Base-by-base conservation (phyloP, 23 tunicate species). In the Aplidium turbinatum region DNA sequence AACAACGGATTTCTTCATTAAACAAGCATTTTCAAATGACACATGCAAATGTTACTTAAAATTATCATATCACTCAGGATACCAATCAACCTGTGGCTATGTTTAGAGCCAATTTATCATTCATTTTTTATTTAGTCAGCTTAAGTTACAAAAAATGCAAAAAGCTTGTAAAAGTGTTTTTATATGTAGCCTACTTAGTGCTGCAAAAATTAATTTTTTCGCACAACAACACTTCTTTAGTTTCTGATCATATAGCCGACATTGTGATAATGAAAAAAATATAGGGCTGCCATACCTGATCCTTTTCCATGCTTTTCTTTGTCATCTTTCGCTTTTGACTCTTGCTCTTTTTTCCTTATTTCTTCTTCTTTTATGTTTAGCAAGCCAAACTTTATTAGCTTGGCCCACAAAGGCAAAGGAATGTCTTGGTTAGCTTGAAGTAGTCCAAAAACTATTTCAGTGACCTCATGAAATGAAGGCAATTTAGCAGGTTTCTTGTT, bases 351-450 rank as follows among this genome's bases (percentile, higher is more conserved):
- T 65, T 87, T 71, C 31, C 78, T 76, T 66, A 81, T 22, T 30
- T 88, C 96, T 9, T 60, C 64, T 35, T 38, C 68, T 80, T 88
- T 90, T 0, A 84, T 78, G 48, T 84, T 84, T 7, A 91, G 21
- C 67, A 91, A 38, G 26, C 84, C 86, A 61, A 91, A 83, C 66
- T 91, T 91, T 35, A 91, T 84, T 1, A 91, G 79, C 52, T 91
- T 91, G 27, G 97, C 97, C 90, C 90, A 91, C 25, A 91, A 54
- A 19, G 82, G 90, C 23, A 91, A 35, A 0, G 97, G 91, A 27
- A 91, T 76, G 24, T 84, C 91, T 61, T 91, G 86, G 1, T 73
- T 79, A 22, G 82, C 83, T 38, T 79, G 77, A 32, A 63, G 67
- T 27, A 79, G 67, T 2, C 79, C 78, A 35, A 47, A 58, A 1